These are phyloP conservation scores for Drosophila ogumai DNA, from an alignment of 1,140 invertebrate genomes.

Conservation along the genomic window DNA sequence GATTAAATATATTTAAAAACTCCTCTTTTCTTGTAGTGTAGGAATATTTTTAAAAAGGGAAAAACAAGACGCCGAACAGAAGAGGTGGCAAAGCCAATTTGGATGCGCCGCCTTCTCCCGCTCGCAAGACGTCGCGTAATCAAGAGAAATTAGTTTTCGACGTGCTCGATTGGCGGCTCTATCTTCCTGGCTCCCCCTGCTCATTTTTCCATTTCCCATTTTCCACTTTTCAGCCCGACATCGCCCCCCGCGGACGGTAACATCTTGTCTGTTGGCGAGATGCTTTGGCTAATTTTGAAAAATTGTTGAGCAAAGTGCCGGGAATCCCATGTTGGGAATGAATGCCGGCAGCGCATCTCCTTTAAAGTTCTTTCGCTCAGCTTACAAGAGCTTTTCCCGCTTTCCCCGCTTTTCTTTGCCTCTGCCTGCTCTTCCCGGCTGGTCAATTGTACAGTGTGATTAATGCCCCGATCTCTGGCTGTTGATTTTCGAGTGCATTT, in stretches of 20 bases:
- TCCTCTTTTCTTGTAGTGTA: neutral
- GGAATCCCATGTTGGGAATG: conserved; percentile 29
- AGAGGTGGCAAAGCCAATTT: conserved; percentile 70
- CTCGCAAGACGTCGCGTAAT: conserved; percentile 57
- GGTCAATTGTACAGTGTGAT: conserved; percentile 70
- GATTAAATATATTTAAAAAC: no score
- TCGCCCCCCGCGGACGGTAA: conserved; percentile 16
- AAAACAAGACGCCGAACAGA: conserved; percentile 36
- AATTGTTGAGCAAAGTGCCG: conserved; percentile 76
- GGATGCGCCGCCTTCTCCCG: conserved; percentile 31
- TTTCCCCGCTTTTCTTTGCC: conserved; percentile 20
- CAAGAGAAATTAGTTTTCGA: conserved; percentile 84
- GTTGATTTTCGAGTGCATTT: conserved; percentile 80
- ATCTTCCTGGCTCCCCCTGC: neutral
- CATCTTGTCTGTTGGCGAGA: conserved; percentile 39
- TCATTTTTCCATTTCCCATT: neutral
- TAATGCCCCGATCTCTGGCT: conserved; percentile 73
- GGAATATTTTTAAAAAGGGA: conserved; percentile 34
- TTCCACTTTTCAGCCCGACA: conserved; percentile 16
- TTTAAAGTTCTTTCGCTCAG: conserved; percentile 53
- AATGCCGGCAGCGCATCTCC: conserved; percentile 35
- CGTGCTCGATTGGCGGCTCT: conserved; percentile 73
- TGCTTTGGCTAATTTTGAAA: conserved; percentile 78
- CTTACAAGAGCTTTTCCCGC: conserved; percentile 33
- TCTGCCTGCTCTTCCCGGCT: conserved; percentile 1